Evolutionary conservation across 2,888 invertebrate genomes (phyloP).

Genomic region (Hecatera dysodea): DNA sequence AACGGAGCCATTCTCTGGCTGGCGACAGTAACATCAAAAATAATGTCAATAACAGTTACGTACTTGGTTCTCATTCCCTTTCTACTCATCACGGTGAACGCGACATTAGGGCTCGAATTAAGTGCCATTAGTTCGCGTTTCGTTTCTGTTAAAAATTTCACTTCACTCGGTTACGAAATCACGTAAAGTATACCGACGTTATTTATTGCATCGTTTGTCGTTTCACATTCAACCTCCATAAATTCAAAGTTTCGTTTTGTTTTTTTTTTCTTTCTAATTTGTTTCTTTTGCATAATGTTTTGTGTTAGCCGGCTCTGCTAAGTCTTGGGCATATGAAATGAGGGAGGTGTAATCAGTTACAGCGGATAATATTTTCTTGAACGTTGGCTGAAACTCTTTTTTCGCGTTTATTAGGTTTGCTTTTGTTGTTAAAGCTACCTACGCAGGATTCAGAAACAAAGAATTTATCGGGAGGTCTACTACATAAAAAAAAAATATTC

Average conservation of each 20-base stretch:
- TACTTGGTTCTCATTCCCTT: conserved; percentile 67
- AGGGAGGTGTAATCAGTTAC: conserved; percentile 33
- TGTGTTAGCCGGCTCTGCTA: conserved; percentile 49
- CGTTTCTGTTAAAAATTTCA: conserved; percentile 65
- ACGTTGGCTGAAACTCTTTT: neutral
- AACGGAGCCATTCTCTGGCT: conserved; percentile 65
- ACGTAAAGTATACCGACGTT: conserved; percentile 64
- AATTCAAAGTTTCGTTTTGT: conserved; percentile 64
- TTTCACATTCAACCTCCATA: conserved; percentile 67
- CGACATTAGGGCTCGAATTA: conserved; percentile 67
- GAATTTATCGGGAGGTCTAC: accelerated
- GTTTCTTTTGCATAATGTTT: conserved; percentile 65
- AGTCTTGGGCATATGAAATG: conserved; percentile 51
- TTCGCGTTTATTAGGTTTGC: neutral
- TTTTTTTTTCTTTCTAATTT: conserved; percentile 64
- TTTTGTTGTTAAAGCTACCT: neutral
- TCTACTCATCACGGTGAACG: conserved; percentile 70
- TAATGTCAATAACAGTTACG: conserved; percentile 73
- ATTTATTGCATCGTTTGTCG: conserved; percentile 68
- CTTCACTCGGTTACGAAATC: conserved; percentile 65
- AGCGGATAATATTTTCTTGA: conserved; percentile 17
- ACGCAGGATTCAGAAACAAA: neutral
- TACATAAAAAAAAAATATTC: no score
- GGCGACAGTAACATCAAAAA: conserved; percentile 75
- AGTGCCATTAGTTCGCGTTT: conserved; percentile 65